phyloP scores from a whole-genome alignment of 1,140 invertebrate species.

The Euura lappo region DNA sequence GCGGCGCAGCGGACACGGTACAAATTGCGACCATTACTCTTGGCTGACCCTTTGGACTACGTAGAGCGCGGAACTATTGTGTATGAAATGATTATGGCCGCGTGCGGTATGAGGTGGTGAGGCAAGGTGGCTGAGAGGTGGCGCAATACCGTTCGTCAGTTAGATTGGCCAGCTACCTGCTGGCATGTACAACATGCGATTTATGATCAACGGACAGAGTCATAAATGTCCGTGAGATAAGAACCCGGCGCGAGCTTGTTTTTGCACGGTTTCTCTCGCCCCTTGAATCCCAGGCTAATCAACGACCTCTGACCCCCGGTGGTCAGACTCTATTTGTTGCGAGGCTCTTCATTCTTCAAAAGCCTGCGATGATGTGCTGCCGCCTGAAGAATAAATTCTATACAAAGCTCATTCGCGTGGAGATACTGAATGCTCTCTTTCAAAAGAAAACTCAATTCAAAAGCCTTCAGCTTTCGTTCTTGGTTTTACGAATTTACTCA shows the following conservation, averaged over 20 bases:
- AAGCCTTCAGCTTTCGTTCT: not conserved
- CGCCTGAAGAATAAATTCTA: too few species aligned
- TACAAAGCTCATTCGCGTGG: too few species aligned
- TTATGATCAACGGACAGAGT: not conserved
- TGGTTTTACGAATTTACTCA: constrained; percentile 7
- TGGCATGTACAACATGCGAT: not conserved
- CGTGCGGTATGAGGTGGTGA: constrained; percentile 48
- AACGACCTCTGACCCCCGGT: too few species aligned
- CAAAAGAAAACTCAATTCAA: too few species aligned
- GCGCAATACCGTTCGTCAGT: constrained; percentile 50
- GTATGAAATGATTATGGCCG: constrained; percentile 53
- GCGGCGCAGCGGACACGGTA: constrained; percentile 32
- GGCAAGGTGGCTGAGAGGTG: constrained; percentile 34
- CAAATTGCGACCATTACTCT: constrained; percentile 56
- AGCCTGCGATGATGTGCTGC: too few species aligned
- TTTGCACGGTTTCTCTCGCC: not conserved
- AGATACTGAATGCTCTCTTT: too few species aligned
- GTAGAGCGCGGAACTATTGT: constrained; percentile 47
- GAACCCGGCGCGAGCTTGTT: not conserved
- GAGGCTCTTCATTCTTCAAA: too few species aligned
- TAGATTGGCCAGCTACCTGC: constrained; percentile 47
- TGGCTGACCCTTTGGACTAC: constrained; percentile 30
- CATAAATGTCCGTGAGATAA: not conserved
- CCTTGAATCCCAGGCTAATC: not conserved
- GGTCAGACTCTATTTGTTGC: too few species aligned